A percentile compares a stretch with the other conserved stretches of the same genome.
Evolutionary conservation across 2,888 invertebrate species (phyloP).

Genomic region (Eudemis profundana): DNA sequence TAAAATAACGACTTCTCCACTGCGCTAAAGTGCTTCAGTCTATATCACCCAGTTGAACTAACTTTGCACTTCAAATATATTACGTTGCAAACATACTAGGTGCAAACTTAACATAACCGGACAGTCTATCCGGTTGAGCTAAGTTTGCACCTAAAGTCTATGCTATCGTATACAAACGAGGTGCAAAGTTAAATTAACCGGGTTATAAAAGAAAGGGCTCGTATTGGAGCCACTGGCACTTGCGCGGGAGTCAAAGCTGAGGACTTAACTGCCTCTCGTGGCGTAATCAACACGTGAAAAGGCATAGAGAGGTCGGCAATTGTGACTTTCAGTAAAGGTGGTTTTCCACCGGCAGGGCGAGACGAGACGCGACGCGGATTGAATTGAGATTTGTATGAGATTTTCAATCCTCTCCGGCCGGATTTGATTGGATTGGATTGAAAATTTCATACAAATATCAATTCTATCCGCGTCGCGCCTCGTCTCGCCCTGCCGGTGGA

Average conservation of each 20-base stretch:
- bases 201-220: neutral
- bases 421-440: no score
- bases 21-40: neutral
- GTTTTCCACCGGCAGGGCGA: no score
- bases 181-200: neutral
- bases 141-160: neutral
- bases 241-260: constrained; percentile 15
- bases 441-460: no score
- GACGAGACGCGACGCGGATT: no score
- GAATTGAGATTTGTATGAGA: no score
- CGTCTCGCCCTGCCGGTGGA: no score
- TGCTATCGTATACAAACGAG: neutral
- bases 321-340: no score
- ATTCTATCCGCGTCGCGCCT: no score
- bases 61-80: neutral
- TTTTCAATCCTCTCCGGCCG: no score
- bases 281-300: constrained; percentile 17
- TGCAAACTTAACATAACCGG: neutral
- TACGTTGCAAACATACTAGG: neutral
- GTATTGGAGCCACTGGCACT: neutral
- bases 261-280: constrained; percentile 9
- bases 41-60: neutral
- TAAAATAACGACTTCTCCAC: neutral
- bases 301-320: neutral
- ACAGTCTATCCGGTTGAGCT: neutral